phyloP scores from a whole-genome alignment of 2,797 vertebrate species.

The Coracias cyanogaster region DNA sequence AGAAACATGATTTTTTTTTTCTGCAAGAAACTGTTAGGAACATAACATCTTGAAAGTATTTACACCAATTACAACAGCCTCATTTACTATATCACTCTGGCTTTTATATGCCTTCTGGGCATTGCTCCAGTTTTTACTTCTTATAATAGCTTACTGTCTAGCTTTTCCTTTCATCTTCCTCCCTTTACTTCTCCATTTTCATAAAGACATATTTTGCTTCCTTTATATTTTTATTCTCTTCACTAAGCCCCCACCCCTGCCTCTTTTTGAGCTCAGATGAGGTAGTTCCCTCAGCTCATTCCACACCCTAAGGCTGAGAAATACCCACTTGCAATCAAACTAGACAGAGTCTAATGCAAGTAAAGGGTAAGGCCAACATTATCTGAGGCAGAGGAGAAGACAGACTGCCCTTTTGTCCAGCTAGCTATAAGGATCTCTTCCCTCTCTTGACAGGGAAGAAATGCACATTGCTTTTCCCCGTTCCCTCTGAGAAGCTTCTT shows the following conservation, averaged over 20 bases:
- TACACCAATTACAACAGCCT: not conserved
- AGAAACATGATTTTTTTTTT: fast-evolving
- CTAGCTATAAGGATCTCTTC: not conserved
- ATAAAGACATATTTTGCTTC: not conserved
- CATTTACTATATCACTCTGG: not conserved
- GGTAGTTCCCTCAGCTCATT: not conserved
- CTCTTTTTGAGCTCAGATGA: not conserved
- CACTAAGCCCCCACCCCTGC: not conserved
- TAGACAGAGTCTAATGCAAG: not conserved
- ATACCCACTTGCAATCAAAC: not conserved
- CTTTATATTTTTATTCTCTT: not conserved
- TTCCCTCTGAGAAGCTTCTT: not conserved
- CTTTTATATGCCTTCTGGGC: not conserved
- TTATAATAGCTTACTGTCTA: not conserved
- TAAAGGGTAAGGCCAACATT: not conserved
- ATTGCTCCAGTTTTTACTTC: not conserved
- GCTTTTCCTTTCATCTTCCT: not conserved
- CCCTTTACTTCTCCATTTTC: not conserved
- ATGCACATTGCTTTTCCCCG: not conserved
- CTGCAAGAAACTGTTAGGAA: not conserved
- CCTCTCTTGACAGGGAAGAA: not conserved
- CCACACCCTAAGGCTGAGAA: not conserved
- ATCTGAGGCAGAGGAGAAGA: not conserved
- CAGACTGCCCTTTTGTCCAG: not conserved
- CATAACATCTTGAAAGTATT: not conserved